Conservation (phyloP, 2,797 vertebrate species). For the Selene dorsalis region DNA sequence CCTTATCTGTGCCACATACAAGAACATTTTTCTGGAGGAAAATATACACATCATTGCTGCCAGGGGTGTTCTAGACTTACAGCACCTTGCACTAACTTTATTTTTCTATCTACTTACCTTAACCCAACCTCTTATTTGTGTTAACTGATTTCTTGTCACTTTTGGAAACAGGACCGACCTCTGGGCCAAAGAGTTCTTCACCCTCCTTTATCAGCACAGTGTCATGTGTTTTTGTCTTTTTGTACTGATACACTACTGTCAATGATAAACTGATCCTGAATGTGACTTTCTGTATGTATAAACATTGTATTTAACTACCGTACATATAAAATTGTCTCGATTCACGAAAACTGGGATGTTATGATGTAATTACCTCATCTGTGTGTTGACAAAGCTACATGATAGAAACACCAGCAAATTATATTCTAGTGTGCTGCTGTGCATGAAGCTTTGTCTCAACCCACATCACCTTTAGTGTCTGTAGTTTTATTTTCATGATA, state of each 20-base stretch:
- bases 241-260: slow-evolving; percentile 31
- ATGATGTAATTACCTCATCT: slow-evolving; percentile 26
- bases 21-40: slow-evolving; percentile 68
- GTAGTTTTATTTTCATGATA: slow-evolving; percentile 23
- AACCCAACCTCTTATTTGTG: slow-evolving; percentile 41
- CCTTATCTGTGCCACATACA: slow-evolving; percentile 60
- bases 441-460: slow-evolving; percentile 70
- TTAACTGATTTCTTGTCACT: slow-evolving; percentile 59
- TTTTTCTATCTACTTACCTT: slow-evolving; percentile 60
- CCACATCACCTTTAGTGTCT: slow-evolving; percentile 48
- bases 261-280: slow-evolving; percentile 21
- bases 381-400: slow-evolving; percentile 69
- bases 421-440: slow-evolving; percentile 11
- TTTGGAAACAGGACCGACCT: slow-evolving; percentile 67
- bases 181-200: slow-evolving; percentile 56
- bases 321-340: slow-evolving; percentile 1
- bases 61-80: slow-evolving; percentile 42
- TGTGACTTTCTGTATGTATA: slow-evolving; percentile 36
- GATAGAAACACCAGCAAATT: slow-evolving; percentile 30
- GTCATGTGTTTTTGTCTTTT: slow-evolving; percentile 45
- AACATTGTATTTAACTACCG: slow-evolving; percentile 5
- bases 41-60: slow-evolving; percentile 52
- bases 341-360: slow-evolving; percentile 26
- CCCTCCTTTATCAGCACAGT: slow-evolving; percentile 48
- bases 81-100: slow-evolving; percentile 64